Evolutionary conservation across 2,113 vertebrate species (phyloP), one percentile per base, ranked within the genome.

Genomic region (Albula goreensis): DNA sequence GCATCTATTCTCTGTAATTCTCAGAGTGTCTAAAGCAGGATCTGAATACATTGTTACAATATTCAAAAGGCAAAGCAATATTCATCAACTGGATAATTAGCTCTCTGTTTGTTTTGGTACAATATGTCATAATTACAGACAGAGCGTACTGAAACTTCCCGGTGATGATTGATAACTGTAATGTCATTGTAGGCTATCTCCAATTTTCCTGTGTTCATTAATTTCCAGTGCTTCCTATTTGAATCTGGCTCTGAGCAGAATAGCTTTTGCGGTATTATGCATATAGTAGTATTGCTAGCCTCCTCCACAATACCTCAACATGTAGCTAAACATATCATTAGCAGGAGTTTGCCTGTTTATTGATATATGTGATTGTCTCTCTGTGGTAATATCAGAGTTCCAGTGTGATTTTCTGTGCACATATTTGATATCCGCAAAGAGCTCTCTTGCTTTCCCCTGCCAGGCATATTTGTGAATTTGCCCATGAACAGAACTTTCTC

Each of bases 31-130:
- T 13, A 8, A 77, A 77, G 50, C 19, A 31, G 50, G 11, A 52
- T 25, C 83, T 50, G 17, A 80, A 80, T 80, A 50, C 50, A 78
- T 84, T 84, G 50, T 15, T 51, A 50, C 19, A 84, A 48, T 52
- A 25, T 74, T 84, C 22, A 51, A 70, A 70, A 70, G 56, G 56
- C 56, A 15, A 12, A 70, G 17, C 63, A 70, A 8, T 70, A 5
- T 70, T 70, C 19, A 3, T 22, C 63, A 22, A n/a, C 17, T 4
- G 60, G 0, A 15, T 63, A 63, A 63, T 63, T 13, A 63, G 60
- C 12, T 63, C 9, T 63, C 60, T 4, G 60, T 19, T 11, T 4
- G 15, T 17, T 63, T 63, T 19, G 17, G 60, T 13, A 19, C 17
- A 63, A 56, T 56, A 7, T 56, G 8, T 41, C 31, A 41, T 41